Evolutionary conservation across 2,888 invertebrate genomes (phyloP), one percentile per base, ranked within the genome.

Genomic region (Dysmachus trigonus): DNA sequence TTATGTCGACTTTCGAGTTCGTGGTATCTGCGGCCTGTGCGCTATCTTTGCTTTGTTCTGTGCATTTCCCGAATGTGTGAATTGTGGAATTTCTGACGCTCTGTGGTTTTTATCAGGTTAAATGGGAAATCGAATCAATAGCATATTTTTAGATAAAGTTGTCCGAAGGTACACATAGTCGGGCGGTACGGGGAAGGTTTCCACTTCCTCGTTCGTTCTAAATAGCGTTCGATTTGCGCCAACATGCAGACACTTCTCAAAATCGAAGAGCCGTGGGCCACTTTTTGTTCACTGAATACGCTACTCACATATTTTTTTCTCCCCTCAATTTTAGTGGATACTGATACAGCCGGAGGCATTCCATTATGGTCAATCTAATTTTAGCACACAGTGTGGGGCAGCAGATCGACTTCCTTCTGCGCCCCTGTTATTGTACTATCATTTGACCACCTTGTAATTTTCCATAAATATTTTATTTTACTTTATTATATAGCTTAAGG

Each of bases 51-150:
- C 7, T 8, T 76, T 38, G 18, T 31, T n/a, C n/a, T 33, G n/a
- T 76, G 76, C 76, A 76, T 38, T 76, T 76, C 38, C 74, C 18
- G 76, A 35, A 41, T 22, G 38, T 47, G 62, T 62, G 62, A 22
- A 62, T 22, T 47, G 62, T 62, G 62, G 62, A 62, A 62, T 47
- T 8, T 33, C 22, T 7, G 8, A 35, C 22, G 33, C 18, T 76
- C n/a, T 27, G 35, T 10, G 38, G 31, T 10, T 41, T 30, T 30
- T 47, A 77, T 77, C 77, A 51, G 13, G 41, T 77, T 47, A 47
- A 77, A 47, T 47, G 77, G 30, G 22, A 76, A 31, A 76, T 8
- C 47, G 47, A 77, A 47, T 77, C 77, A 47, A 47, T 77, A 77
- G 22, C 38, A 47, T 77, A 47, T 47, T 77, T 77, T 77, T 77